Evolutionary conservation across 2,888 invertebrate species (phyloP).

Genomic region (Pantelozetes paolii): DNA sequence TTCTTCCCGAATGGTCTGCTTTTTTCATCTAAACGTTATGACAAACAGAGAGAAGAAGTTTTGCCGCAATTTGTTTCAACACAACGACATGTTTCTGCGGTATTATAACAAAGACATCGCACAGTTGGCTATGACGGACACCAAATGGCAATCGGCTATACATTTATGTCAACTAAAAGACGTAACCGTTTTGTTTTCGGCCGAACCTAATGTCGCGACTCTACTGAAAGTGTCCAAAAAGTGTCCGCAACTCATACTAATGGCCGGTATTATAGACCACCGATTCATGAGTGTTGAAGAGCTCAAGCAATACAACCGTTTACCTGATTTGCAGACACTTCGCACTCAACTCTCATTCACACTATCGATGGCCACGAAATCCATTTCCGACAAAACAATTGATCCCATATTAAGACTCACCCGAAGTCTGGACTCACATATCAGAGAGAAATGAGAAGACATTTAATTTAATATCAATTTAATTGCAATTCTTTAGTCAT

Average conservation of each 20-base stretch:
- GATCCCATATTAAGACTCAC: neutral
- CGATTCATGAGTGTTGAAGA: slow-evolving; percentile 11
- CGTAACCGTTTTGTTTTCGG: slow-evolving; percentile 33
- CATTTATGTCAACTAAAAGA: slow-evolving; percentile 29
- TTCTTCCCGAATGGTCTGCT: neutral
- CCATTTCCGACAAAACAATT: neutral
- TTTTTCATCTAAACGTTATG: slow-evolving; percentile 36
- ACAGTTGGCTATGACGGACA: neutral
- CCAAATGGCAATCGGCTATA: slow-evolving; percentile 10
- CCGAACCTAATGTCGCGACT: neutral
- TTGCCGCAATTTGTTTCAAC: slow-evolving; percentile 28
- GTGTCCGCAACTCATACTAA: slow-evolving; percentile 30
- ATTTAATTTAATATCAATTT: neutral
- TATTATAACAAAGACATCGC: slow-evolving; percentile 40
- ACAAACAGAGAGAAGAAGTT: slow-evolving; percentile 5
- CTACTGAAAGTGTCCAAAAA: slow-evolving; percentile 28
- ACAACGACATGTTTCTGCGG: slow-evolving; percentile 32
- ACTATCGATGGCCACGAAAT: neutral
- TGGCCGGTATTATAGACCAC: slow-evolving; percentile 30
- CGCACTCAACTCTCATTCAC: neutral
- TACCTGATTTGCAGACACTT: slow-evolving; percentile 9
- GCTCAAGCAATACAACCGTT: neutral
- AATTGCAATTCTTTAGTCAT: slow-evolving; percentile 2
- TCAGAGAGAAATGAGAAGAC: neutral
- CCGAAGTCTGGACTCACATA: neutral